phyloP scores from a whole-genome alignment of 2,113 vertebrate genomes.

The Gracilinanus agilis region DNA sequence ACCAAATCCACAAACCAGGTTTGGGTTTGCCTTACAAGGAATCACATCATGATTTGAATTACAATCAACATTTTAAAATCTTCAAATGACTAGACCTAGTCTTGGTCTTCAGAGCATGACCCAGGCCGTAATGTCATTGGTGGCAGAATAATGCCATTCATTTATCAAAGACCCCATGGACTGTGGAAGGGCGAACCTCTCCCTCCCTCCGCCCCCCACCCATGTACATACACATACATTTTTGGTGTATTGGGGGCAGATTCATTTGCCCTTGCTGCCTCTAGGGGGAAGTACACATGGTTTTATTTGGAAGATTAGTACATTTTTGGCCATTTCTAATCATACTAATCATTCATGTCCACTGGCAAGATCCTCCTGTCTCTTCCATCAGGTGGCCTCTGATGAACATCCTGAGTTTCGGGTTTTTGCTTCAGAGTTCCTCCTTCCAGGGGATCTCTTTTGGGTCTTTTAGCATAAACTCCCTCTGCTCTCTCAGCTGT shows the following conservation, averaged over 20 bases:
- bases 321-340: not conserved
- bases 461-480: not conserved
- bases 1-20: constrained; percentile 7
- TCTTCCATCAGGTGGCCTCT: constrained; percentile 32
- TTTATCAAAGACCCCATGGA: not conserved
- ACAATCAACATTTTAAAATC: constrained; percentile 14
- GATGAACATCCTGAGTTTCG: not conserved
- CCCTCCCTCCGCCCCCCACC: not conserved
- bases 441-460: not conserved
- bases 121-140: not conserved
- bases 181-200: not conserved
- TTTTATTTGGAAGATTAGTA: constrained; percentile 49
- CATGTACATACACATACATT: not conserved
- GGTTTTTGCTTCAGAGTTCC: not conserved
- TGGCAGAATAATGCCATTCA: not conserved
- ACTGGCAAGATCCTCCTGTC: constrained; percentile 33
- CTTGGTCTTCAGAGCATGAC: constrained; percentile 20
- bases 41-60: not conserved
- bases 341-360: constrained; percentile 7
- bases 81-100: constrained; percentile 8
- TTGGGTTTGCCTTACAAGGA: constrained; percentile 30
- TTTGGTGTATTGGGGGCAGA: constrained; percentile 9
- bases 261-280: constrained; percentile 59
- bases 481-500: not conserved
- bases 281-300: constrained; percentile 51